Conservation (phyloP, 2,888 invertebrate genomes). For the Drosophila formosana region DNA sequence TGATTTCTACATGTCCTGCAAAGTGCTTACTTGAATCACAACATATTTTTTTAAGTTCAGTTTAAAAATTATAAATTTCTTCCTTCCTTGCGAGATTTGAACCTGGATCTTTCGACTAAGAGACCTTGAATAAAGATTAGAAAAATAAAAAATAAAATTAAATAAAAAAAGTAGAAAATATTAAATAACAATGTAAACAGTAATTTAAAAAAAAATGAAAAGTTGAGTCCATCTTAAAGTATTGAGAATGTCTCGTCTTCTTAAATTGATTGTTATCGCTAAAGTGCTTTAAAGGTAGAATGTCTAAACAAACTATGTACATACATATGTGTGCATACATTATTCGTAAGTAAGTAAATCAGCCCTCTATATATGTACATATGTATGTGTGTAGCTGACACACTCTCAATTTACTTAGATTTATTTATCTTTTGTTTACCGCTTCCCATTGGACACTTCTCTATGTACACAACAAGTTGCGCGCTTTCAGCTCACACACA, state of each 20-base stretch:
- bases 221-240: slow-evolving; percentile 35
- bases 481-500: slow-evolving; percentile 26
- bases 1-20: too few species aligned
- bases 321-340: not conserved
- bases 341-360: not conserved
- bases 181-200: too few species aligned
- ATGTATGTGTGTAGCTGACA: not conserved
- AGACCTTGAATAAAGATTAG: too few species aligned
- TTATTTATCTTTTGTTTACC: slow-evolving; percentile 55
- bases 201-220: too few species aligned
- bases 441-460: slow-evolving; percentile 41
- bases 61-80: too few species aligned
- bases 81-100: too few species aligned
- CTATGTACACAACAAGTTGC: slow-evolving; percentile 27
- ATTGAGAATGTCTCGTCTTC: not conserved
- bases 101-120: too few species aligned
- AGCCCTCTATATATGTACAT: slow-evolving; percentile 8
- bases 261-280: not conserved
- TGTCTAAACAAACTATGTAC: not conserved
- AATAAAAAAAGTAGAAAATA: too few species aligned
- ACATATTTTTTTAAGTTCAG: too few species aligned
- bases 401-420: slow-evolving; percentile 29
- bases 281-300: not conserved
- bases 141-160: too few species aligned
- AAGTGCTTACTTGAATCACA: too few species aligned